These are phyloP conservation scores for Apantesis nais DNA, from an alignment of 2,888 invertebrate genomes.

Conservation along the genomic window DNA sequence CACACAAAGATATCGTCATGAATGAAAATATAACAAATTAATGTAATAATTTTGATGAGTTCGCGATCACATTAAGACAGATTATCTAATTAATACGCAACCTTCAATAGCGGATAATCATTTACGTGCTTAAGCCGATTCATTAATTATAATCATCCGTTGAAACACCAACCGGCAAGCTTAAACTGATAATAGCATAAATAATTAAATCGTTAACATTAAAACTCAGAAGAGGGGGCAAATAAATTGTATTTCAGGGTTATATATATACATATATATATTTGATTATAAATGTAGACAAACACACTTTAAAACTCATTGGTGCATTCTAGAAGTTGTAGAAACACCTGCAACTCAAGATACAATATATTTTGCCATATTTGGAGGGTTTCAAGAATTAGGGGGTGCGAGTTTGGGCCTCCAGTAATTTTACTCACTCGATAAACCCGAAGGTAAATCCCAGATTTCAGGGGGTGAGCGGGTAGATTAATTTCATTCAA, in stretches of 20 bases:
- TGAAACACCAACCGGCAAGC: not conserved
- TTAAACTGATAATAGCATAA: not conserved
- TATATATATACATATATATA: not conserved
- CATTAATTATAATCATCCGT: not conserved
- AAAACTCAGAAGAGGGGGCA: not conserved
- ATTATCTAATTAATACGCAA: not conserved
- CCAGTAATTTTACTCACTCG: no score
- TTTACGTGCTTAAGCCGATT: not conserved
- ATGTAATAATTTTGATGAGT: not conserved
- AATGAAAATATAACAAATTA: not conserved
- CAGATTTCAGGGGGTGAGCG: no score
- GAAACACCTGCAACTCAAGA: no score
- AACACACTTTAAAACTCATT: no score
- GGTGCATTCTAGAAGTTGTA: no score
- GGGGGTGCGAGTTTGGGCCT: no score
- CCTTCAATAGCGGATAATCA: not conserved
- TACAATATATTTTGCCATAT: no score
- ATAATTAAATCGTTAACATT: not conserved
- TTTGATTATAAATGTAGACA: no score
- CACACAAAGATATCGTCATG: not conserved
- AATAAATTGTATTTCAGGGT: not conserved
- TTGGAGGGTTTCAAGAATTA: no score
- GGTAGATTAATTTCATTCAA: no score
- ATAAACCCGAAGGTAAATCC: no score
- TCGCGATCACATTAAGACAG: not conserved